Conservation (phyloP, 2,888 invertebrate species). For the Thysanoteuthis rhombus region DNA sequence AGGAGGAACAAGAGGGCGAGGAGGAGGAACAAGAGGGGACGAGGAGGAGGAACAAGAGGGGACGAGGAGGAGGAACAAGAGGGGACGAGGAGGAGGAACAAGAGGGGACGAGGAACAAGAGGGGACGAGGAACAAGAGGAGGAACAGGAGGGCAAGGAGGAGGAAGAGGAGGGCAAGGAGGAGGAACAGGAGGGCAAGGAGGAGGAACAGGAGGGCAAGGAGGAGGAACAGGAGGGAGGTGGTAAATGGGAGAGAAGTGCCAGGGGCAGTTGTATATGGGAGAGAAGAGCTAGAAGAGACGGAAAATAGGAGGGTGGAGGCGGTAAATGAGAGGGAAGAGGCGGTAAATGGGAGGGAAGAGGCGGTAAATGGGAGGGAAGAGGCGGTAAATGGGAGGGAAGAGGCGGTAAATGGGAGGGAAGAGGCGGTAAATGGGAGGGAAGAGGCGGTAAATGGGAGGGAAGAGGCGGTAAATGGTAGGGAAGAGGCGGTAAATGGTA, state of each 20-base stretch:
- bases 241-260: no score
- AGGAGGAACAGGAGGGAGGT: background rate
- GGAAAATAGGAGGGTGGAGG: background rate
- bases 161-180: background rate
- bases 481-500: no score
- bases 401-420: background rate
- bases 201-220: background rate
- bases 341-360: background rate
- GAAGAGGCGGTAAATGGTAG: no score
- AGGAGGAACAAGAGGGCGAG: background rate
- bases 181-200: background rate
- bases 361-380: no score
- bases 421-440: background rate
- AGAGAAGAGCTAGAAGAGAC: background rate
- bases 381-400: background rate
- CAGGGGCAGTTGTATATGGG: no score
- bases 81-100: accelerated
- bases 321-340: background rate
- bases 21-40: background rate
- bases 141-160: background rate
- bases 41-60: background rate
- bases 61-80: background rate
- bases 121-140: background rate
- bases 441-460: no score
- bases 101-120: no score